phyloP scores from a whole-genome alignment of 1,140 invertebrate species.

The Sinonovacula constricta region DNA sequence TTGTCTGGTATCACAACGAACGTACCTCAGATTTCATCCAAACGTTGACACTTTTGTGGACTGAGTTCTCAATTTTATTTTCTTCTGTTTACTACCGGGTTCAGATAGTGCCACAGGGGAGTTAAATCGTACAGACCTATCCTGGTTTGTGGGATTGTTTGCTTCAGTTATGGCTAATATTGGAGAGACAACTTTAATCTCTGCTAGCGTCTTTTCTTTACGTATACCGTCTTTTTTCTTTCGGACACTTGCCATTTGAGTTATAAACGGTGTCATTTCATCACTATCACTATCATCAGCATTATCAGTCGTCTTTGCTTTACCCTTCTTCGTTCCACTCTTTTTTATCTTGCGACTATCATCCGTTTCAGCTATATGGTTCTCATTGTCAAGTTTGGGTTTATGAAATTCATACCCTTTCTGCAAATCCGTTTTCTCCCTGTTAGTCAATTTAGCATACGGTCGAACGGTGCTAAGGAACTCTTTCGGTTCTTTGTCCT shows the following conservation, averaged over 20 bases:
- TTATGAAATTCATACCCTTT: slow-evolving; percentile 65
- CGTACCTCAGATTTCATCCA: too few relatives aligned
- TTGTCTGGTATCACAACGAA: too few relatives aligned
- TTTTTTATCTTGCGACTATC: neutral
- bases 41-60: neutral
- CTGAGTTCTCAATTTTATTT: slow-evolving; percentile 9
- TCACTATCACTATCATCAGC: slow-evolving; percentile 48
- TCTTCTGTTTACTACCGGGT: neutral
- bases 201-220: slow-evolving; percentile 19
- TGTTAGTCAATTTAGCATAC: slow-evolving; percentile 57
- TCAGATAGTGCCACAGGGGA: slow-evolving; percentile 21
- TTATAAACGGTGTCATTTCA: slow-evolving; percentile 57
- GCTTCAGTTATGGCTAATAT: neutral
- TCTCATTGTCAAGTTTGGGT: slow-evolving; percentile 48
- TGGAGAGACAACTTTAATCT: slow-evolving; percentile 25
- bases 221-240: neutral
- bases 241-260: slow-evolving; percentile 58
- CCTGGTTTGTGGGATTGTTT: neutral
- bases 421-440: slow-evolving; percentile 61
- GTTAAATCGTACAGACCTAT: slow-evolving; percentile 32
- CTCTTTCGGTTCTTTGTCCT: slow-evolving; percentile 54
- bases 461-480: slow-evolving; percentile 67
- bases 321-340: slow-evolving; percentile 9
- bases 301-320: neutral
- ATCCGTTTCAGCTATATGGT: neutral